Conservation (phyloP, 2,888 invertebrate genomes). For the Pollenia griseotomentosa region DNA sequence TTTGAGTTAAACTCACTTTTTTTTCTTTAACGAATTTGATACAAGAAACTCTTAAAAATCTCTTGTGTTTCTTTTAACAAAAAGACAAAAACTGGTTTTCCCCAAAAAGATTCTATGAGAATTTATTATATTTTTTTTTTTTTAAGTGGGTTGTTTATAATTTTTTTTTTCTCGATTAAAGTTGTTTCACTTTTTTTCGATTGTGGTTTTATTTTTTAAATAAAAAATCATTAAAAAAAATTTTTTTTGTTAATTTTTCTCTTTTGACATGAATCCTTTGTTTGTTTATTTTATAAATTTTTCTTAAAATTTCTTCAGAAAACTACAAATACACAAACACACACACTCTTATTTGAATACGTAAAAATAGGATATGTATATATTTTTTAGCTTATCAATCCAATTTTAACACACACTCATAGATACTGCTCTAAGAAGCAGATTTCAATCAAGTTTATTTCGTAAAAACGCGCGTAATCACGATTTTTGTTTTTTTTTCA, state of each 20-base stretch:
- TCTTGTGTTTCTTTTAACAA: constrained; percentile 14
- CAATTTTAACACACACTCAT: constrained; percentile 20
- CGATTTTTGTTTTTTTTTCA: constrained; percentile 17
- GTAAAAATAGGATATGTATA: no score
- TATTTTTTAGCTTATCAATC: neutral
- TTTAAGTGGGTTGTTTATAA: constrained; percentile 11
- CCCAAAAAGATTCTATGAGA: constrained; percentile 56
- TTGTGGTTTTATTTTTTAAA: neutral
- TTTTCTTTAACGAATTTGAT: constrained; percentile 24
- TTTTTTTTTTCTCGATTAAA: neutral
- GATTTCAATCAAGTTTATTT: constrained; percentile 52
- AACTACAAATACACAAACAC: constrained; percentile 3
- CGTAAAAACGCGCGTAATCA: constrained; percentile 69
- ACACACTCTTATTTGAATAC: neutral
- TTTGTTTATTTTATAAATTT: neutral
- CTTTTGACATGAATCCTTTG: neutral
- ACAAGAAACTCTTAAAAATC: constrained; percentile 39
- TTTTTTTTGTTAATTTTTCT: neutral
- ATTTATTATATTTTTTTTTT: constrained; percentile 17
- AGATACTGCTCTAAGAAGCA: neutral
- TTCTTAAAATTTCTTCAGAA: neutral
- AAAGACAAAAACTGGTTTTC: constrained; percentile 57
- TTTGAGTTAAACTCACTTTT: constrained; percentile 61
- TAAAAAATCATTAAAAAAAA: neutral
- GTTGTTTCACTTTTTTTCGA: constrained; percentile 25